Conservation (phyloP, 2,888 invertebrate genomes). For the Drosophila histrio region DNA sequence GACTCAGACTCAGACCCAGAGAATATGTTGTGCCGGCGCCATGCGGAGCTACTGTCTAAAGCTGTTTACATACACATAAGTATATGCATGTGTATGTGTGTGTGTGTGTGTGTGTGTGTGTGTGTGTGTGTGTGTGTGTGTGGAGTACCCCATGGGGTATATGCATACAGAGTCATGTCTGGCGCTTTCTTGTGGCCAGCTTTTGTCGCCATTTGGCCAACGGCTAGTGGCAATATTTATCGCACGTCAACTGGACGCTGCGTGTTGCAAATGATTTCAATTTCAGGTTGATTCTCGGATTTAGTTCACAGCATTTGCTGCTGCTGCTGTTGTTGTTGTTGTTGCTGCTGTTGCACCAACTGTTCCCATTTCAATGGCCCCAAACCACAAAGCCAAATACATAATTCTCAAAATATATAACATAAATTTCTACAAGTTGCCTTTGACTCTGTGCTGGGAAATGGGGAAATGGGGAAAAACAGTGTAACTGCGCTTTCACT, state of each 20-base stretch:
- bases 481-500: conserved; percentile 60
- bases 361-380: conserved; percentile 46
- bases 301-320: conserved; percentile 14
- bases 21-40: conserved; percentile 41
- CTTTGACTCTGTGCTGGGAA: conserved; percentile 30
- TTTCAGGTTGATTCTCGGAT: conserved; percentile 33
- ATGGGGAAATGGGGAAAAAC: conserved; percentile 17
- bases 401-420: conserved; percentile 61
- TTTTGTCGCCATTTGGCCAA: conserved; percentile 55
- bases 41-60: conserved; percentile 50
- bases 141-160: conserved; percentile 27
- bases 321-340: not conserved
- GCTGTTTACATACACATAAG: conserved; percentile 44
- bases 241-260: conserved; percentile 56
- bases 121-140: conserved; percentile 10
- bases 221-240: conserved; percentile 59
- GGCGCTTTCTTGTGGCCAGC: conserved; percentile 48
- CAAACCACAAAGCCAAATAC: conserved; percentile 51
- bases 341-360: conserved; percentile 17
- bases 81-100: not conserved
- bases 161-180: conserved; percentile 52
- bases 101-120: conserved; percentile 4
- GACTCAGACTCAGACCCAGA: not conserved
- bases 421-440: conserved; percentile 59
- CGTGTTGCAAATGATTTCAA: conserved; percentile 60